Base-by-base conservation (phyloP, 2,113 vertebrate genomes). In the Cygnus atratus region DNA sequence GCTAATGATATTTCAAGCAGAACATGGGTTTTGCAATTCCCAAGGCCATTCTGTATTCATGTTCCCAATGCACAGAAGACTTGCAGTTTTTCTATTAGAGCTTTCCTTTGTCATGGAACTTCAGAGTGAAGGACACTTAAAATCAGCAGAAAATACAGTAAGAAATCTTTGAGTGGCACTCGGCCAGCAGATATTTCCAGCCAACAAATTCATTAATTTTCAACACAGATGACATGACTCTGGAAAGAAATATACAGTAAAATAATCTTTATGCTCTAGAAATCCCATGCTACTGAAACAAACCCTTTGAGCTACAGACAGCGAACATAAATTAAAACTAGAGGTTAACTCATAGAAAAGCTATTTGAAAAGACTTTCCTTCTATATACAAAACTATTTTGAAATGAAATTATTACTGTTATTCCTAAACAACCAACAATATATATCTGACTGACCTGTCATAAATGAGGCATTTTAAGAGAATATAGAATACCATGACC, bases 251-350 rank as follows among this genome's bases (percentile, higher is more conserved):
- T 31, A 35, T 8, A 77, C 0, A 7, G 26, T 4, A 31, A 54
- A 90, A 50, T 19, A 78, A 82, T 85, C 11, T 19, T 54, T 52
- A 28, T 4, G 15, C 12, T 52, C 25, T 29, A 58, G 21, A 62
- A 87, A 62, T 31, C 21, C 50, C 46, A 4, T 0, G 1, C 26
- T 57, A 66, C 22, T 66, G n/a, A 70, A 74, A 65, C 4, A n/a
- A 7, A 31, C 3, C 0, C 5, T 65, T 76, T 13, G 15, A 79
- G 13, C 52, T 72, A 71, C 0, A 25, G 10, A 58, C 18, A 0
- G 2, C 12, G 25, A 44, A 67, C 5, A 55, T 17, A 66, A 84
- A 85, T 58, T 72, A 85, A 92, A 61, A 84, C 5, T 20, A 11
- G 13, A 71, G 70, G 13, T 33, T 50, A 89, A 73, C 31, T 75